These are phyloP conservation scores for Phymastichus coffea DNA, from an alignment of 1,140 invertebrate species.

Conservation along the genomic window DNA sequence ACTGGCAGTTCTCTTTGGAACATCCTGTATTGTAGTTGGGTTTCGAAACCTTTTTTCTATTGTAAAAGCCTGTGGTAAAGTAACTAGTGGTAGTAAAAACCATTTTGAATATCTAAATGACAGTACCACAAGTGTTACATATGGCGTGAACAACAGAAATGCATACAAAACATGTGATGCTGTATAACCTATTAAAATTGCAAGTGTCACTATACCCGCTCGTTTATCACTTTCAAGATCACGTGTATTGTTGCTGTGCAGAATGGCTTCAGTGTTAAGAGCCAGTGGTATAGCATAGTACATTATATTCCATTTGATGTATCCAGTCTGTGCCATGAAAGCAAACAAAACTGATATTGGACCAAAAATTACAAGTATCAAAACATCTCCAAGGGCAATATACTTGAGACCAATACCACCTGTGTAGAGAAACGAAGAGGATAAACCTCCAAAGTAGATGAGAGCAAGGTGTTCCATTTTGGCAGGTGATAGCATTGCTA, in stretches of 20 bases:
- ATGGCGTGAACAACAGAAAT: conserved; percentile 87
- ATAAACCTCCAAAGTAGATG: conserved; percentile 92
- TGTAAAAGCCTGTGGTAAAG: conserved; percentile 82
- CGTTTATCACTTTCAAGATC: conserved; percentile 82
- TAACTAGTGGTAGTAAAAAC: conserved; percentile 86
- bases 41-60: conserved; percentile 87
- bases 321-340: conserved; percentile 87
- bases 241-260: conserved; percentile 92
- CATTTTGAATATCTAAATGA: conserved; percentile 80
- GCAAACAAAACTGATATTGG: conserved; percentile 93
- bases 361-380: conserved; percentile 91
- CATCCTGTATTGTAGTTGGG: conserved; percentile 72
- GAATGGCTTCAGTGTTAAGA: conserved; percentile 90
- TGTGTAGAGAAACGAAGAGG: conserved; percentile 92
- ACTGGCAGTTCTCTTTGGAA: conserved; percentile 86
- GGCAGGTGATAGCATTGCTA: conserved; percentile 80
- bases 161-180: conserved; percentile 90
- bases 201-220: conserved; percentile 88
- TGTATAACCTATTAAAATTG: conserved; percentile 88
- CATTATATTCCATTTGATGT: conserved; percentile 81
- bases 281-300: conserved; percentile 92
- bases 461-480: conserved; percentile 92
- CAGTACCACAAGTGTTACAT: conserved; percentile 83
- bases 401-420: conserved; percentile 94
- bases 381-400: conserved; percentile 86